Evolutionary conservation across 2,113 vertebrate genomes (phyloP), one percentile per base, ranked within the genome.

Genomic region (Chlamydotis undulata): DNA sequence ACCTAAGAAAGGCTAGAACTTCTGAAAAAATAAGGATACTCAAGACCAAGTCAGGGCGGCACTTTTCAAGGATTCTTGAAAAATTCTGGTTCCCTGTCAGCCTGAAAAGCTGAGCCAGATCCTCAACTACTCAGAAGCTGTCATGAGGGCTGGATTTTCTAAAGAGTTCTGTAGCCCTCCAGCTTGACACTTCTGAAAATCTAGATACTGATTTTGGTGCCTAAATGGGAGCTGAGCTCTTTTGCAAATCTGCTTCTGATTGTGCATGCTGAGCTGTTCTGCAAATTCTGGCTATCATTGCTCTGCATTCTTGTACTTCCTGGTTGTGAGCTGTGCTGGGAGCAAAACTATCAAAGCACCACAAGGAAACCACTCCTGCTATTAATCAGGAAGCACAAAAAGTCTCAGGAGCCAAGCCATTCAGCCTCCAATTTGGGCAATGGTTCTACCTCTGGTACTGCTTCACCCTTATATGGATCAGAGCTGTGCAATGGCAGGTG

Each of bases 271-370:
- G 95, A 96, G 94, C 89, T 93, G 61, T 73, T 96, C 95, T 96
- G 96, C 95, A 97, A 87, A 96, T 87, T 76, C 92, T 96, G 92
- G 86, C 90, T 95, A 82, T 91, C 91, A 31, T 79, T 68, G 80
- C 94, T 87, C 86, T 90, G 73, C 90, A 91, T 92, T 93, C 95
- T 95, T 91, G 50, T 73, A 85, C 94, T 97, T 97, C 90, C 96
- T 96, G 86, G 94, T 96, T 96, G 64, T 4, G 73, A 96, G 90
- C 89, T 94, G 94, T 89, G 94, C 94, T 95, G 95, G 89, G 89
- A 96, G 96, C 92, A 94, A 95, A 96, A 97, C 77, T 96, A 94
- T 92, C 95, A 95, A 93, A 97, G 94, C 91, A 89, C 95, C 90
- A 91, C 87, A 75, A 96, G 95, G 95, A 96, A 96, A 90, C 96